These are phyloP conservation scores for Sarcoramphus papa DNA, from an alignment of 2,797 vertebrate genomes.

Conservation along the genomic window DNA sequence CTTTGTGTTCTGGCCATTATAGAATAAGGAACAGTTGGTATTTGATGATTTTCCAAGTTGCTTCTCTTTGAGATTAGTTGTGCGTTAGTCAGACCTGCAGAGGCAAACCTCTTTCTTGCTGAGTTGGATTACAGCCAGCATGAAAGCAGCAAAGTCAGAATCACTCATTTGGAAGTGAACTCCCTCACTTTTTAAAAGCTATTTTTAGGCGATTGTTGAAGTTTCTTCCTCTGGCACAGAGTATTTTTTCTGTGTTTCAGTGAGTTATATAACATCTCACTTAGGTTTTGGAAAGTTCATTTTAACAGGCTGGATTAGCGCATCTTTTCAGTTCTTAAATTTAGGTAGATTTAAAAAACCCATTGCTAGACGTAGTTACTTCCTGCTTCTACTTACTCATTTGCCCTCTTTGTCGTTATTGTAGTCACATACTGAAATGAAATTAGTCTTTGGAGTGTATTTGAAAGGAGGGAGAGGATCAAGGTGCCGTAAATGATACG, in stretches of 20 bases:
- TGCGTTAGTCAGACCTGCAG: neutral
- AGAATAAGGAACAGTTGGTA: neutral
- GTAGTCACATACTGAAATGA: neutral
- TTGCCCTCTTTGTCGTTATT: neutral
- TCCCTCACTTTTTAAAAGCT: neutral
- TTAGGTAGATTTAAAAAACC: neutral
- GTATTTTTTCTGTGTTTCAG: neutral
- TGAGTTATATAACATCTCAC: neutral
- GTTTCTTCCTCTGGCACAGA: neutral
- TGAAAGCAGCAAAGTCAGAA: neutral
- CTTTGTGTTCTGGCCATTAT: neutral
- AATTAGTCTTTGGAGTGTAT: neutral
- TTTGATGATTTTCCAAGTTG: neutral
- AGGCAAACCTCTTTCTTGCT: neutral
- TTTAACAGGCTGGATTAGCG: neutral
- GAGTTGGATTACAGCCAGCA: neutral
- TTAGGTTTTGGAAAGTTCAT: neutral
- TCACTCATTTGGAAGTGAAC: neutral
- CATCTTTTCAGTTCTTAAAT: neutral
- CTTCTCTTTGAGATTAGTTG: neutral
- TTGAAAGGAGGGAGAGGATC: neutral
- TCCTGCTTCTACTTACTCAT: neutral
- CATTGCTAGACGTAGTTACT: neutral
- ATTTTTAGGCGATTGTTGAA: neutral
- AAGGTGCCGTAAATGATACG: rapidly evolving